Evolutionary conservation across 2,888 invertebrate genomes (phyloP).

Genomic region (Plemyria rubiginata): DNA sequence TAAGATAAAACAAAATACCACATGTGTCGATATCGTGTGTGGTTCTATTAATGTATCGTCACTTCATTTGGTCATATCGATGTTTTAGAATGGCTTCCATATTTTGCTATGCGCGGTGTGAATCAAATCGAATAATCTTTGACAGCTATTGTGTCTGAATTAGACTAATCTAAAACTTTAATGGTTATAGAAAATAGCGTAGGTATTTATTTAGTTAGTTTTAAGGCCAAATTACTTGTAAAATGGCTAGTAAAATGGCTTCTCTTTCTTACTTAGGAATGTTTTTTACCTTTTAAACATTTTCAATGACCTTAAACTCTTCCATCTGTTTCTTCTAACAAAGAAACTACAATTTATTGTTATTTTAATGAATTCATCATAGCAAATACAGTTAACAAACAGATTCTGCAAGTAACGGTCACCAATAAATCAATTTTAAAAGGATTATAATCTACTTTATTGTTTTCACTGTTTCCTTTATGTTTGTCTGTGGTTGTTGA

Average conservation of each 20-base stretch:
- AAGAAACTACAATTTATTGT: conserved; percentile 23
- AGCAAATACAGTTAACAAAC: conserved; percentile 36
- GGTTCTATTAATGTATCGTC: conserved; percentile 64
- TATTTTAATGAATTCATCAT: conserved; percentile 34
- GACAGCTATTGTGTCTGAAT: conserved; percentile 26
- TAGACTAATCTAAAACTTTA: background rate
- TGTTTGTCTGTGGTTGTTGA: conserved; percentile 52
- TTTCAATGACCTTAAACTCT: conserved; percentile 4
- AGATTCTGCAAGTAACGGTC: conserved; percentile 47
- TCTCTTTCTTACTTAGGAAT: background rate
- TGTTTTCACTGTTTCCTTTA: conserved; percentile 55
- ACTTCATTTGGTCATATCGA: conserved; percentile 63
- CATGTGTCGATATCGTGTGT: conserved; percentile 63
- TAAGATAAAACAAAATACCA: conserved; percentile 17
- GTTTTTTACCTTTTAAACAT: background rate
- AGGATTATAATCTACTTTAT: conserved; percentile 65
- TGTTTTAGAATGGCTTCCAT: conserved; percentile 52
- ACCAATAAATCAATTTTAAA: conserved; percentile 66
- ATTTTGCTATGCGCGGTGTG: conserved; percentile 42
- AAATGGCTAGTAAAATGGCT: background rate
- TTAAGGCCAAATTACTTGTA: too few relatives aligned
- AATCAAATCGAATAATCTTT: conserved; percentile 31
- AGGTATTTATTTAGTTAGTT: background rate
- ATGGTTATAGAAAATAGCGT: background rate
- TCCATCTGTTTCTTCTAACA: background rate